Conservation (phyloP, 2,113 vertebrate species). For the Bujurquina vittata region DNA sequence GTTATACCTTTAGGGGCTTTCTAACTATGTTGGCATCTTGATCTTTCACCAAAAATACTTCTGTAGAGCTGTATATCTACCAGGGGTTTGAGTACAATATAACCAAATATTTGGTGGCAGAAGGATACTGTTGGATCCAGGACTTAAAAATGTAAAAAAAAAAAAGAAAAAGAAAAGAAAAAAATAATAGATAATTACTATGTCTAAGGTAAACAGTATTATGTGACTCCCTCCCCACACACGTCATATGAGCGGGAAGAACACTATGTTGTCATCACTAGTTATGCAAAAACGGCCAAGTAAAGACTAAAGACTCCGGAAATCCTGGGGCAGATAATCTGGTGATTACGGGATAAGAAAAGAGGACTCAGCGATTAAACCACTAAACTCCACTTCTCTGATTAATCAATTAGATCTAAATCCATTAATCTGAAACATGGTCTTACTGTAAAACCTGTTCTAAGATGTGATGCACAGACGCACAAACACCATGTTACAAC, state of each 20-base stretch:
- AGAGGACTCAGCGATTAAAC: conserved; percentile 8
- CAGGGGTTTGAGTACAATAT: background rate
- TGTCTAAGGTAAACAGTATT: background rate
- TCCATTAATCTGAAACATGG: conserved; percentile 34
- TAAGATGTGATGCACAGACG: background rate
- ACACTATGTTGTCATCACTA: conserved; percentile 21
- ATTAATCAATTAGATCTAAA: conserved; percentile 59
- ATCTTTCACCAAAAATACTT: background rate
- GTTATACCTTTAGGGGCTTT: too few relatives aligned
- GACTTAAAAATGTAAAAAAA: background rate
- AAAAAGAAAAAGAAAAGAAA: background rate
- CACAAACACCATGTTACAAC: background rate
- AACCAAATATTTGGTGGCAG: background rate
- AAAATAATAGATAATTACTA: background rate
- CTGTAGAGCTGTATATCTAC: background rate
- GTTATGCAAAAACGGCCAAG: background rate
- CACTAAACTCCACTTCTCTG: background rate
- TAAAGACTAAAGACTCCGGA: conserved; percentile 10
- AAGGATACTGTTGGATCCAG: background rate
- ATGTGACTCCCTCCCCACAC: background rate
- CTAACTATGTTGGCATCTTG: background rate
- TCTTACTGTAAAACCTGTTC: background rate
- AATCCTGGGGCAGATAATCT: conserved; percentile 49
- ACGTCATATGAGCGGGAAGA: background rate
- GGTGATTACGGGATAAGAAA: conserved; percentile 48